Percentiles rank a stretch among this genome's conserved stretches.
These are phyloP conservation scores for Arctia plantaginis DNA, from an alignment of 2,888 invertebrate genomes.

Conservation along the genomic window DNA sequence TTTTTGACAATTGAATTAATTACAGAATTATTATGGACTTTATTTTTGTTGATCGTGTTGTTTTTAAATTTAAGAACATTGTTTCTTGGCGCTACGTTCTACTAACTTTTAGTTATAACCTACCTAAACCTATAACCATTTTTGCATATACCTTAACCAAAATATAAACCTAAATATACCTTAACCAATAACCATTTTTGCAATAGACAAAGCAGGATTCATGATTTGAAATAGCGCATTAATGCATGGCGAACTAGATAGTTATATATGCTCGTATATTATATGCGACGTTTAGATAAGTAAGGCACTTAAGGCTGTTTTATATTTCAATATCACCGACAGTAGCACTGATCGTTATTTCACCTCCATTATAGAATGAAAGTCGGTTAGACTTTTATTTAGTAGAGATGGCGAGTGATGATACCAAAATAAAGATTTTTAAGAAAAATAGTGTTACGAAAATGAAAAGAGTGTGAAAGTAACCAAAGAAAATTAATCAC, in stretches of 20 bases:
- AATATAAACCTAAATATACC: too few species aligned
- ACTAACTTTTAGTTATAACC: not conserved
- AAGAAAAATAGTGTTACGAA: not conserved
- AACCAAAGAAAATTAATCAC: not conserved
- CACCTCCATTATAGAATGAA: not conserved
- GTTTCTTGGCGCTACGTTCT: not conserved
- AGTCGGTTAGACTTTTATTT: not conserved
- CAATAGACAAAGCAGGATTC: constrained; percentile 4
- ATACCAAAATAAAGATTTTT: not conserved
- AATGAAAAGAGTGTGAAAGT: not conserved
- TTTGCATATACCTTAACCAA: too few species aligned
- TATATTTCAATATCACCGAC: not conserved
- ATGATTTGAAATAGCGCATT: not conserved
- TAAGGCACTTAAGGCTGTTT: not conserved
- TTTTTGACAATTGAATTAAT: not conserved
- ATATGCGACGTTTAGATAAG: not conserved
- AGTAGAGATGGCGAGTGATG: not conserved
- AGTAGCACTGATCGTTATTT: not conserved
- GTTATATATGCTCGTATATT: not conserved
- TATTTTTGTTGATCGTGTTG: not conserved
- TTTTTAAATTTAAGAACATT: not conserved
- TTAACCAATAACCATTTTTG: constrained; percentile 3
- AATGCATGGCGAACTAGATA: not conserved
- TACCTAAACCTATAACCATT: not conserved
- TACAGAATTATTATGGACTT: not conserved